phyloP scores from a whole-genome alignment of 2,113 vertebrate species.

The Pterophyllum scalare region DNA sequence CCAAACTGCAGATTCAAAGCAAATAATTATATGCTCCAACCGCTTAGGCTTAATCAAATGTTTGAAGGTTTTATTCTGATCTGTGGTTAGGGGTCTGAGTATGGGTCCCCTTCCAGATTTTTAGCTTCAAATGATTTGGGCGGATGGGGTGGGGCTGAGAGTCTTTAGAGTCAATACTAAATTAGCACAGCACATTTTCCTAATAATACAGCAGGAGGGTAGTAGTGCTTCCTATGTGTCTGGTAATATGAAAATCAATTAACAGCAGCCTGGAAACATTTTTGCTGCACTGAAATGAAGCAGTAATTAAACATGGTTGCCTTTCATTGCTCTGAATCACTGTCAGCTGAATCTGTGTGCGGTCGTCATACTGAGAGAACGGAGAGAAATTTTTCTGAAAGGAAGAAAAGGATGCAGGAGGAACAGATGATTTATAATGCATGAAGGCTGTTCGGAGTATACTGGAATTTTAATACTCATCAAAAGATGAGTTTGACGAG shows the following conservation, averaged over 20 bases:
- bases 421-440: constrained; percentile 15
- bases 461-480: background rate
- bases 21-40: constrained; percentile 6
- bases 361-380: constrained; percentile 18
- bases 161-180: constrained; percentile 21
- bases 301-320: constrained; percentile 43
- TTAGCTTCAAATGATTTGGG: background rate
- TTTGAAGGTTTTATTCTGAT: background rate
- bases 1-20: background rate
- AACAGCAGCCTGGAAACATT: constrained; percentile 35
- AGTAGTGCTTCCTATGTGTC: background rate
- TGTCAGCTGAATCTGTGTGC: constrained; percentile 24
- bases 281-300: constrained; percentile 30
- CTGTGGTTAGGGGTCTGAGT: background rate
- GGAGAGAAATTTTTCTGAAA: background rate
- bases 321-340: constrained; percentile 34
- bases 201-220: constrained; percentile 21
- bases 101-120: background rate
- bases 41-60: background rate
- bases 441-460: background rate
- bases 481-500: background rate
- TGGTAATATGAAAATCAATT: constrained; percentile 59
- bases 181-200: constrained; percentile 27
- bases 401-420: background rate
- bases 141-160: background rate